Evolutionary conservation across 2,797 vertebrate genomes (phyloP).

Genomic region (Propithecus deckenii): DNA sequence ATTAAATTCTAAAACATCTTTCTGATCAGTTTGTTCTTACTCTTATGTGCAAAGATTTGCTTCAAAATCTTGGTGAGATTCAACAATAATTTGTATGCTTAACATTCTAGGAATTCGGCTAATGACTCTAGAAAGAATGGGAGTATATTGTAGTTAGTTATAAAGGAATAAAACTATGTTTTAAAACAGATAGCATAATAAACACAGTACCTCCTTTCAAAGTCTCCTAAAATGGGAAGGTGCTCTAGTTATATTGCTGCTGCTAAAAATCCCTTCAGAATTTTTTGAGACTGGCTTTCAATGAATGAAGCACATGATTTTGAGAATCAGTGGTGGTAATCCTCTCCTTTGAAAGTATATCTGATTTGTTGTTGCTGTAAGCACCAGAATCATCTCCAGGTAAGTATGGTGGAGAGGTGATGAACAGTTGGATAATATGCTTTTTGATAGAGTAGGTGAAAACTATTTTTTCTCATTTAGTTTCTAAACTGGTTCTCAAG

Average conservation of each 20-base stretch:
- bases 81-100: neutral
- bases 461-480: neutral
- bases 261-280: neutral
- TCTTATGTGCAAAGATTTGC: neutral
- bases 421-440: neutral
- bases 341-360: neutral
- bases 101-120: neutral
- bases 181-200: neutral
- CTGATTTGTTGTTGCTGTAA: neutral
- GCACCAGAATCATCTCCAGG: neutral
- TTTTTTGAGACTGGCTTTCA: neutral
- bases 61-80: neutral
- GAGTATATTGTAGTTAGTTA: neutral
- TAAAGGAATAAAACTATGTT: neutral
- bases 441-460: neutral
- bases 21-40: neutral
- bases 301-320: neutral
- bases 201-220: neutral
- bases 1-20: neutral
- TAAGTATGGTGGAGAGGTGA: neutral
- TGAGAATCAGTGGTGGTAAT: neutral
- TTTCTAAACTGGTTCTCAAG: neutral
- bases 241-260: neutral
- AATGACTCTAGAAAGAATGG: neutral
- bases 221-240: neutral